Conservation (phyloP, 2,797 vertebrate genomes). For the Danio choprae region DNA sequence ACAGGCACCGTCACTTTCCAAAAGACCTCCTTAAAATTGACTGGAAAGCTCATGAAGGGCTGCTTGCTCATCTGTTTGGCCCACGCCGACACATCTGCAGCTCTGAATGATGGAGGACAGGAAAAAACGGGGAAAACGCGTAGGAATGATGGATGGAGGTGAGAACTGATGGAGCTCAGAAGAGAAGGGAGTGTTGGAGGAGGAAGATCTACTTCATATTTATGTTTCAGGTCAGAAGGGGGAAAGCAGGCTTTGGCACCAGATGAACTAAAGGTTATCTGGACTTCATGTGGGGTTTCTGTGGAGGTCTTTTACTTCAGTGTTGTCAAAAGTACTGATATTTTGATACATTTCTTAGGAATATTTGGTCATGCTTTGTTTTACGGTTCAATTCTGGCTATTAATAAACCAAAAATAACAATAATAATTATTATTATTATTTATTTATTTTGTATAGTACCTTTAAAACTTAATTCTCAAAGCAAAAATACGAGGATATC, state of each 20-base stretch:
- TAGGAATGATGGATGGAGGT: conserved; percentile 46
- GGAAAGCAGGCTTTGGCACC: conserved; percentile 32
- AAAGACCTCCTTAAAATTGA: conserved; percentile 10
- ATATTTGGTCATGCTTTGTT: no score
- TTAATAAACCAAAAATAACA: no score
- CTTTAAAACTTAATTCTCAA: no score
- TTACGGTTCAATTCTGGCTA: no score
- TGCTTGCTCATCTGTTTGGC: conserved; percentile 1
- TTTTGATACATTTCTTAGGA: no score
- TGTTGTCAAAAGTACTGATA: no score
- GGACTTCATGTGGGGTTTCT: conserved; percentile 30
- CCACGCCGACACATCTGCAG: not conserved
- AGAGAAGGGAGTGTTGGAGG: conserved; percentile 41
- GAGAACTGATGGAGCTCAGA: conserved; percentile 45
- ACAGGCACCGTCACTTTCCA: not conserved
- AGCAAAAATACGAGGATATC: no score
- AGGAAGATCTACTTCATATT: conserved; percentile 23
- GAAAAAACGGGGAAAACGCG: conserved; percentile 15
- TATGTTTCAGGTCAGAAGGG: conserved; percentile 36
- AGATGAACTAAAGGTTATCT: conserved; percentile 42
- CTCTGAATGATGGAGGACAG: conserved; percentile 30
- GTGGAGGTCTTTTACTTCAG: not conserved
- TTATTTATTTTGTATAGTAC: no score
- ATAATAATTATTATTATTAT: no score
- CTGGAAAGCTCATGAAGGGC: not conserved